A percentile compares a stretch with the other conserved stretches of the same genome.
phyloP scores from a whole-genome alignment of 2,797 vertebrate genomes.

The Betta splendens region DNA sequence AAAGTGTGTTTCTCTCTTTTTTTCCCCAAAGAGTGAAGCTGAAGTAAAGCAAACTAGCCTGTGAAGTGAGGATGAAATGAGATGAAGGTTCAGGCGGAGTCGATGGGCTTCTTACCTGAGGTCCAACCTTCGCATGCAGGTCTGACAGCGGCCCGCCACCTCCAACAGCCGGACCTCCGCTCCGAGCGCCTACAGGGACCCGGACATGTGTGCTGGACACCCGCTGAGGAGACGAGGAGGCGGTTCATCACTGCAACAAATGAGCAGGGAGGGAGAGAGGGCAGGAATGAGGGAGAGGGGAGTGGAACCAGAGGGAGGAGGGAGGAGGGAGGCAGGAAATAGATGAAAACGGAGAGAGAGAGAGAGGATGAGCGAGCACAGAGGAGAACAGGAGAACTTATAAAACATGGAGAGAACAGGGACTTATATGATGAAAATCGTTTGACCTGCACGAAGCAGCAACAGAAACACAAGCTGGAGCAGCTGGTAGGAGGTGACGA shows the following conservation, averaged over 20 bases:
- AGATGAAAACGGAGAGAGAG: slow-evolving; percentile 5
- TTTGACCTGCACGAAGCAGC: slow-evolving; percentile 15
- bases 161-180: slow-evolving; percentile 1
- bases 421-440: no score
- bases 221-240: slow-evolving; percentile 23
- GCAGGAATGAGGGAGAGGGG: slow-evolving; percentile 23
- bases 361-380: not conserved
- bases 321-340: slow-evolving; percentile 28
- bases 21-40: no score
- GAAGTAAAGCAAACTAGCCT: no score
- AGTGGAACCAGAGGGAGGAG: slow-evolving; percentile 22
- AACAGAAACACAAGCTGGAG: no score
- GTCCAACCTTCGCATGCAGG: slow-evolving; percentile 66
- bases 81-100: no score
- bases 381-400: not conserved
- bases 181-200: slow-evolving; percentile 29
- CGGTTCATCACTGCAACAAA: slow-evolving; percentile 67
- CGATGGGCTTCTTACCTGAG: not conserved
- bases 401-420: no score
- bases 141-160: slow-evolving; percentile 30
- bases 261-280: slow-evolving; percentile 34
- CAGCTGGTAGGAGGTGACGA: no score
- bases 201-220: slow-evolving; percentile 35
- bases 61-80: no score
- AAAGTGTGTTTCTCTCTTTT: no score